Base-by-base conservation (phyloP, 1,140 invertebrate species). In the Euura lappo region DNA sequence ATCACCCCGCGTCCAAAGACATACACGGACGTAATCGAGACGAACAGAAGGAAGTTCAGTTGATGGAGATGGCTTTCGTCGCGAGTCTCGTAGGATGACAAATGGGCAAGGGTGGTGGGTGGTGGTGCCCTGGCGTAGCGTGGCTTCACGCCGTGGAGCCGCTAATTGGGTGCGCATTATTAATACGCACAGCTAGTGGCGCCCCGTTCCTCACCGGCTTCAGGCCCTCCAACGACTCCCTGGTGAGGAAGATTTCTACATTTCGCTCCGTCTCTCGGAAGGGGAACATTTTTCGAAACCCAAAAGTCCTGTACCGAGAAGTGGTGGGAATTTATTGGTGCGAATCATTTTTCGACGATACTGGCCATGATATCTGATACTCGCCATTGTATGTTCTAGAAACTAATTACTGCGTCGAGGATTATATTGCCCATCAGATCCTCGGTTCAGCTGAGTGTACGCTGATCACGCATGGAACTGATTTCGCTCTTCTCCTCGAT, bases 131-230 rank as follows among this genome's bases (percentile, higher is more conserved):
- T 60, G 51, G 51, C 51, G 13, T 60, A 60, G 13, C 51, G 51
- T n/a, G 70, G 71, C 72, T 51, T 11, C 71, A 42, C 66, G 71
- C 71, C 74, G 71, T 70, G 70, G 76, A 71, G 51, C 70, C 66
- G 75, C 70, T 80, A 80, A 80, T 80, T 80, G 79, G 78, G 79
- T 71, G 74, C 73, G 78, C 79, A 76, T 80, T 79, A 79, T 79
- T 79, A 80, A 80, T 71, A 74, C 51, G 51, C 51, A 60, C 51
- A 60, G 51, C 51, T 28, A 60, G 51, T 60, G 51, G 51, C 51
- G 51, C 51, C 51, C 51, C 13, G 51, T 60, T 60, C 51, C 51
- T 60, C 6, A n/a, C 51, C 28, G 28, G 51, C 13, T 60, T 60
- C 4, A 60, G 51, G 3, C 51, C 51, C 51, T 8, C 6, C 51